A percentile compares a stretch with the other conserved stretches of the same genome.
Evolutionary conservation across 2,797 vertebrate genomes (phyloP).

Genomic region (Anguilla megastoma): DNA sequence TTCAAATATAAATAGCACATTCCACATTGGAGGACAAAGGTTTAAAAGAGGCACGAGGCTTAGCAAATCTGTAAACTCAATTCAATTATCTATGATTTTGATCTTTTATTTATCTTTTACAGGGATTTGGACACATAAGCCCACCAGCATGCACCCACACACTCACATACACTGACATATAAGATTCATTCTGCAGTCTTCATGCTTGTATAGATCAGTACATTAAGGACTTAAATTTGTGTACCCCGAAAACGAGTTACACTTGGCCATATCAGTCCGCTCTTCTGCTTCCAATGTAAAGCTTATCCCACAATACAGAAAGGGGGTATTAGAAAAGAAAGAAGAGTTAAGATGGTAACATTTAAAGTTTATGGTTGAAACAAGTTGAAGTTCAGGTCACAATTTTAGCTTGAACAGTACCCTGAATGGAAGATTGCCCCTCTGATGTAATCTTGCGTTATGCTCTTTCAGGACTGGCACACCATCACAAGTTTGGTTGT

Average conservation of each 20-base stretch:
- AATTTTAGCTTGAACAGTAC: neutral
- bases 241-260: neutral
- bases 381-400: neutral
- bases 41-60: neutral
- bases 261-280: neutral
- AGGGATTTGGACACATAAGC: neutral
- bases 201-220: neutral
- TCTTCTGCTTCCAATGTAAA: neutral
- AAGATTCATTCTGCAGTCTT: neutral
- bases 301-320: neutral
- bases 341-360: neutral
- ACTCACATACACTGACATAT: neutral
- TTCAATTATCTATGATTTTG: neutral
- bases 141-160: neutral
- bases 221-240: neutral
- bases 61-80: neutral
- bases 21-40: neutral
- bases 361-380: neutral
- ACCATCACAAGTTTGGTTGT: neutral
- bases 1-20: conserved; percentile 5
- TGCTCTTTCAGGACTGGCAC: neutral
- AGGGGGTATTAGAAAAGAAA: neutral
- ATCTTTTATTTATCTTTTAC: neutral
- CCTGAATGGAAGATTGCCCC: neutral
- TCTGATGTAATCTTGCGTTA: neutral